Conservation (phyloP, 2,113 vertebrate genomes). For the Datnioides undecimradiatus region DNA sequence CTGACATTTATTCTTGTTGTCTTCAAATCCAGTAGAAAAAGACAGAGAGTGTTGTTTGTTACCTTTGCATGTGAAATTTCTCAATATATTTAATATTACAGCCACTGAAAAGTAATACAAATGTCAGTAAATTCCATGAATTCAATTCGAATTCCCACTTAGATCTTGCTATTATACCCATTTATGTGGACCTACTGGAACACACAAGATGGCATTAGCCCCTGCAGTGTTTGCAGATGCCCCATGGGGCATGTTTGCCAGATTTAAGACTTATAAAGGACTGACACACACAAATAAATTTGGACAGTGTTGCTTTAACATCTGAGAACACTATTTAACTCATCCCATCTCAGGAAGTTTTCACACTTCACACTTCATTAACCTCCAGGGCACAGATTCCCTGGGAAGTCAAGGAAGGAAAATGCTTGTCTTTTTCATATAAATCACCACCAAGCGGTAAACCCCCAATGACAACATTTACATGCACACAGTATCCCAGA, state of each 20-base stretch:
- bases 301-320: conserved; percentile 86
- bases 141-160: conserved; percentile 45
- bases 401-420: conserved; percentile 85
- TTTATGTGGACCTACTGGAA: conserved; percentile 60
- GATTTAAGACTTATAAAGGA: conserved; percentile 81
- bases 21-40: background rate
- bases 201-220: conserved; percentile 56
- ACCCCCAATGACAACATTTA: conserved; percentile 77
- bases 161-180: conserved; percentile 53
- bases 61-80: conserved; percentile 18
- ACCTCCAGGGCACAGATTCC: conserved; percentile 89
- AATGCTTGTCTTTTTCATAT: conserved; percentile 81
- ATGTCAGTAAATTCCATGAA: conserved; percentile 53
- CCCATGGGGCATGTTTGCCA: conserved; percentile 69
- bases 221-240: conserved; percentile 57
- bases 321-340: conserved; percentile 94
- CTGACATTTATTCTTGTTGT: background rate
- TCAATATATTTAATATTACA: conserved; percentile 11
- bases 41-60: conserved; percentile 2
- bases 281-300: conserved; percentile 84
- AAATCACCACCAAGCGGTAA: conserved; percentile 81
- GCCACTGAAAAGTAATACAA: conserved; percentile 33
- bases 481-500: conserved; percentile 67
- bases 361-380: conserved; percentile 99
- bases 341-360: conserved; percentile 92